These are phyloP conservation scores for Ochropleura leucogaster DNA, from an alignment of 2,888 invertebrate species.

Conservation along the genomic window DNA sequence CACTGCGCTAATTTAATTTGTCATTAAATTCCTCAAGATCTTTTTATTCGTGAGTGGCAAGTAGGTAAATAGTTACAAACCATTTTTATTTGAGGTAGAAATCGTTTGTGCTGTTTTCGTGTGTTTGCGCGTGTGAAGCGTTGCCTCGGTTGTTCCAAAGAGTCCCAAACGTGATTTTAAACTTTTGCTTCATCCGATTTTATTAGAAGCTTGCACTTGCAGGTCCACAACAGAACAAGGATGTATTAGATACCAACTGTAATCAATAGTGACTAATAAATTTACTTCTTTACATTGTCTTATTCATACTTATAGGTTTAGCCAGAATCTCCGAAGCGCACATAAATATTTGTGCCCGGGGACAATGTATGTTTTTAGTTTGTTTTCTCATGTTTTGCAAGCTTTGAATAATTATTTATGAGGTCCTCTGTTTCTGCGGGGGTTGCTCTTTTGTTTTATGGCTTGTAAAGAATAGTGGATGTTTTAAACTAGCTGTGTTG, in stretches of 20 bases:
- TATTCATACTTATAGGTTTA: constrained; percentile 36
- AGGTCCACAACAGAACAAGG: neutral
- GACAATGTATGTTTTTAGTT: constrained; percentile 60
- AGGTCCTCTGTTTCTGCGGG: constrained; percentile 35
- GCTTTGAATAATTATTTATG: constrained; percentile 58
- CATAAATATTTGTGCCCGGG: constrained; percentile 54
- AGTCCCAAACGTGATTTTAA: no score
- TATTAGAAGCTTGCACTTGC: no score
- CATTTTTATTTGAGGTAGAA: no score
- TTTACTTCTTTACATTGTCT: neutral
- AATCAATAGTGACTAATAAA: neutral
- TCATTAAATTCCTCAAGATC: no score
- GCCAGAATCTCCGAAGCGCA: constrained; percentile 43
- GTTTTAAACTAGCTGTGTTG: constrained; percentile 20
- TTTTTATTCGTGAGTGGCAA: no score
- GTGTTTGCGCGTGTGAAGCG: no score
- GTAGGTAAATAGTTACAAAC: no score
- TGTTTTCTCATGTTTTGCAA: constrained; percentile 56
- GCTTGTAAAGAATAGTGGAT: constrained; percentile 33
- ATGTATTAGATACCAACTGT: neutral
- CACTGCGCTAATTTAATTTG: no score
- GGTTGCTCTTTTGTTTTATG: constrained; percentile 39
- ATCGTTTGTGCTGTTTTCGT: no score
- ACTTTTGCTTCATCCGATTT: no score
- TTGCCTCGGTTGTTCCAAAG: no score